These are phyloP conservation scores for Limnephilus marmoratus DNA, from an alignment of 2,888 invertebrate genomes.

Conservation along the genomic window DNA sequence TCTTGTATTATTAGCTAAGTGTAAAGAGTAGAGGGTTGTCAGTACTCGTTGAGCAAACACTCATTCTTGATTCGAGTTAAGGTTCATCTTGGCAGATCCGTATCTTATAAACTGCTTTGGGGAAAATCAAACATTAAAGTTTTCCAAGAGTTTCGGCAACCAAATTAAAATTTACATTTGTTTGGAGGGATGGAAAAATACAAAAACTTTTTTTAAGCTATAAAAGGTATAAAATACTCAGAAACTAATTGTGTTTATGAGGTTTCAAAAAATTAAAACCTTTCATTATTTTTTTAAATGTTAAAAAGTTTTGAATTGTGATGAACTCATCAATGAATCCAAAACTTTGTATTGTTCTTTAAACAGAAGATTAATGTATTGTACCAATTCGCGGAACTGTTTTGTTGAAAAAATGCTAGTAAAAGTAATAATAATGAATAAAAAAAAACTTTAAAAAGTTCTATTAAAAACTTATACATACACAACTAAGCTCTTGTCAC, in stretches of 20 bases:
- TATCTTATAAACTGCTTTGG: background rate
- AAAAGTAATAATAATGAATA: background rate
- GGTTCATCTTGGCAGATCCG: background rate
- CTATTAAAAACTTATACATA: no score
- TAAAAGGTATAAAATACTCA: background rate
- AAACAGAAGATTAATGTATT: background rate
- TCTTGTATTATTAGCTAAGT: background rate
- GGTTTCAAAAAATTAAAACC: background rate
- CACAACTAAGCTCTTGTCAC: no score
- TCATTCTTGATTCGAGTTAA: background rate
- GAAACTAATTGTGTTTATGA: no score
- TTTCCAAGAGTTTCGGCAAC: background rate
- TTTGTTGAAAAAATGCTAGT: background rate
- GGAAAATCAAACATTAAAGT: background rate
- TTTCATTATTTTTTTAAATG: background rate
- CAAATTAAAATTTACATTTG: background rate
- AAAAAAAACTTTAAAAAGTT: no score
- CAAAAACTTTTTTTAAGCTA: background rate
- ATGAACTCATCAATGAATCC: background rate
- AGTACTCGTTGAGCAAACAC: background rate
- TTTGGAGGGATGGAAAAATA: background rate
- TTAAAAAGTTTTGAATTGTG: background rate
- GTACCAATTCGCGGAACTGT: background rate
- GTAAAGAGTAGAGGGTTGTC: conserved; percentile 2
- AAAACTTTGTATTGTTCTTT: background rate